Conservation (phyloP, 2,797 vertebrate genomes). For the Characodon lateralis region DNA sequence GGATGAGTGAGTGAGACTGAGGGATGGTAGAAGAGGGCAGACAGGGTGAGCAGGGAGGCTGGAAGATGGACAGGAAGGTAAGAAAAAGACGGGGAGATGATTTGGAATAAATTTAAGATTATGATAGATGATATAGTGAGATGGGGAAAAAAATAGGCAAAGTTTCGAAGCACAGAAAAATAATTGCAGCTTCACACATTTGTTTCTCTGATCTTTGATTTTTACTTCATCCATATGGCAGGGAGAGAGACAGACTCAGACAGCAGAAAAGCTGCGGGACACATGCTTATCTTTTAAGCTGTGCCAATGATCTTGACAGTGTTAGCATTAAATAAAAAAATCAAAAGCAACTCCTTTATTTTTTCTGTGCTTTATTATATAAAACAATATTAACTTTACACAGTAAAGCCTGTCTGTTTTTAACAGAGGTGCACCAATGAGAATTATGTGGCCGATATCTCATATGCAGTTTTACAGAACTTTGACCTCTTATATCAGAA, state of each 20-base stretch:
- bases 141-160: conserved; percentile 12
- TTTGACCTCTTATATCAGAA: not conserved
- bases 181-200: conserved; percentile 25
- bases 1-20: conserved; percentile 44
- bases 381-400: conserved; percentile 23
- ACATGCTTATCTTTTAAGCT: conserved; percentile 46
- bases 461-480: not conserved
- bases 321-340: conserved; percentile 43
- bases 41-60: conserved; percentile 18
- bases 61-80: conserved; percentile 26
- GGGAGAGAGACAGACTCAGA: conserved; percentile 30
- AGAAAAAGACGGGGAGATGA: conserved; percentile 17
- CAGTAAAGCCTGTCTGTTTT: conserved; percentile 40
- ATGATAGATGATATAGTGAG: conserved; percentile 4
- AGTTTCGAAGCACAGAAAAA: conserved; percentile 18
- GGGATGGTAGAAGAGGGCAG: conserved; percentile 32
- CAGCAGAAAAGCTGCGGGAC: conserved; percentile 29
- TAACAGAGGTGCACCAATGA: conserved; percentile 1
- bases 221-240: conserved; percentile 46
- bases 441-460: not conserved
- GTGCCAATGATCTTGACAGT: conserved; percentile 32
- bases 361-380: conserved; percentile 20
- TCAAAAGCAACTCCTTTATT: conserved; percentile 45
- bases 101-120: conserved; percentile 22
- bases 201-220: conserved; percentile 35